These are phyloP conservation scores for Lacanobia wlatinum DNA, from an alignment of 2,888 invertebrate genomes.

Conservation along the genomic window DNA sequence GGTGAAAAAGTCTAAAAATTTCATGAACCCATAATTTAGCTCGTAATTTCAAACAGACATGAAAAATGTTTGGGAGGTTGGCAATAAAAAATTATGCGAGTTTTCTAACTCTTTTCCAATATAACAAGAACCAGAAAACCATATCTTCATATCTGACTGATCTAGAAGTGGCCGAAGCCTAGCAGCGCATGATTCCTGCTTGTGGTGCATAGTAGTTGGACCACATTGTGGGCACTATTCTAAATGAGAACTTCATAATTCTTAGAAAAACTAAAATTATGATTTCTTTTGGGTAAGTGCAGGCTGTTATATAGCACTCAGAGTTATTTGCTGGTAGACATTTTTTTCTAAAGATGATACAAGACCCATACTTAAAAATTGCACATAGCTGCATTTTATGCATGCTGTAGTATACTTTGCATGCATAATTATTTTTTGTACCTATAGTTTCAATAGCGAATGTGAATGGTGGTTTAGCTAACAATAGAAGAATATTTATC, in stretches of 20 bases:
- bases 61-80: no score
- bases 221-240: no score
- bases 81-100: no score
- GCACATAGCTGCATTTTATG: not conserved
- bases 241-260: not conserved
- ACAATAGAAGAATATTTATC: constrained; percentile 10
- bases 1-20: no score
- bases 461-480: not conserved
- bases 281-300: not conserved
- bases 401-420: constrained; percentile 4
- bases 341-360: not conserved
- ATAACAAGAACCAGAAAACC: no score
- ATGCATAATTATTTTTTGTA: constrained; percentile 25
- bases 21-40: no score
- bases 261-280: not conserved
- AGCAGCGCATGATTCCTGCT: no score
- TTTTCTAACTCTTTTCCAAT: no score
- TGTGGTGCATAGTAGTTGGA: no score
- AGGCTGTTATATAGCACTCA: not conserved
- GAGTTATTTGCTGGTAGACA: not conserved
- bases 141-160: no score
- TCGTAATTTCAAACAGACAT: no score
- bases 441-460: not conserved
- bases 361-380: constrained; percentile 1
- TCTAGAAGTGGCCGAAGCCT: no score